Conservation (phyloP, 1,140 invertebrate species). For the Drosophila bocqueti region DNA sequence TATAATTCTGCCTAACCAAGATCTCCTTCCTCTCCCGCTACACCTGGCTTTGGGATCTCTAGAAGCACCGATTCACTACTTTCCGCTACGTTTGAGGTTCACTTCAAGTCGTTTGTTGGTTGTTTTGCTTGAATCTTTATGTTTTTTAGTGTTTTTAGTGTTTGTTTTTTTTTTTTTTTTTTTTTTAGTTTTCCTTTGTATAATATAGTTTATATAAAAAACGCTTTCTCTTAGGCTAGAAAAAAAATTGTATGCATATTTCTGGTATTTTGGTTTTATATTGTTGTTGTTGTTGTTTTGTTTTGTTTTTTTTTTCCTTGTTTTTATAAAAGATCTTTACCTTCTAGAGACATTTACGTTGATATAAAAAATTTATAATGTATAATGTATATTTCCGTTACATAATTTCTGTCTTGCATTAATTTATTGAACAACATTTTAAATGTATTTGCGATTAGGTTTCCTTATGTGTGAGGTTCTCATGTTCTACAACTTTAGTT, state of each 20-base stretch:
- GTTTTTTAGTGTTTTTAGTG: constrained; percentile 18
- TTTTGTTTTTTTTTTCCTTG: not conserved
- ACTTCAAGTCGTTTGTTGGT: constrained; percentile 53
- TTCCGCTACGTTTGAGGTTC: constrained; percentile 63
- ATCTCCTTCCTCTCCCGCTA: not conserved
- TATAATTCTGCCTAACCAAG: constrained; percentile 13
- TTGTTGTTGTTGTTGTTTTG: constrained; percentile 1
- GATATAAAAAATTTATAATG: constrained; percentile 66
- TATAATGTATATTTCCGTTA: constrained; percentile 35
- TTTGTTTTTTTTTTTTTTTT: constrained; percentile 21
- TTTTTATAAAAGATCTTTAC: constrained; percentile 57
- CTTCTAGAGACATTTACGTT: constrained; percentile 55
- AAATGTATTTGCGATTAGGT: constrained; percentile 71
- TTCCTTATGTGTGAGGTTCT: constrained; percentile 54
- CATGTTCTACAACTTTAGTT: constrained; percentile 44
- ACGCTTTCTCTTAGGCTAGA: constrained; percentile 66
- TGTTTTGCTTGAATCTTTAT: constrained; percentile 34
- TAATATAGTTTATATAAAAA: constrained; percentile 61
- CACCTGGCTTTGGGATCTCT: not conserved
- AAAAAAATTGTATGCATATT: constrained; percentile 72
- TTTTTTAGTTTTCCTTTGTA: constrained; percentile 45
- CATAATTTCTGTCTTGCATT: constrained; percentile 30
- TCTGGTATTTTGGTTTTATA: constrained; percentile 47
- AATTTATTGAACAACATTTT: constrained; percentile 72
- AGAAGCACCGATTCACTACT: constrained; percentile 34